Base-by-base conservation (phyloP, 1,140 invertebrate species). In the Drosophila pachea region DNA sequence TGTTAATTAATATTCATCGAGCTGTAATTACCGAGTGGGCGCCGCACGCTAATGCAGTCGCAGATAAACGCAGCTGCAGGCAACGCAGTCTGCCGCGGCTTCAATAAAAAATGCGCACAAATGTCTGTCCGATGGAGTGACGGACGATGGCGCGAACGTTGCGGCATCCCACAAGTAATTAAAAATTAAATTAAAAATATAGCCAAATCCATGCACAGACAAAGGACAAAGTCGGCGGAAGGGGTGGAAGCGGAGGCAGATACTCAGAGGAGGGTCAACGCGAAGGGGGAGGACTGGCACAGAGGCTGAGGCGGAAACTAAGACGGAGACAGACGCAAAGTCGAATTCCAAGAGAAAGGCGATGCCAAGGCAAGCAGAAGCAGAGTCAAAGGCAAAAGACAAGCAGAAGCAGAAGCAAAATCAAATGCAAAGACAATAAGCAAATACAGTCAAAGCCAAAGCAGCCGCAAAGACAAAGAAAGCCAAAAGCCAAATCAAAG, bases 1-100 rank as follows among this genome's bases (percentile, higher is more conserved):
- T 68, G 61, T 84, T 69, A 69, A 69, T 86, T 86, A 86, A 86
- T 86, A 86, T 86, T 86, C 81, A 86, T 86, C 79, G 79, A 73
- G 77, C 59, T 86, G 81, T 86, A 86, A 86, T 86, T 86, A 73
- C 71, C 54, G 62, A 73, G 9, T 35, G 22, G 22, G 22, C 22
- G 22, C 22, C 22, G 35, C 56, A 16, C 32, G 9, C 32, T 52
- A 55, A 50, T 49, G 50, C 56, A 71, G 16, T 33, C 32, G 14
- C 54, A 66, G 36, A 38, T 42, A 70, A 49, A 35, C 14, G 35
- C 64, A 60, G 38, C 42, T 43, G 56, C 45, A 55, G 12, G 42
- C 60, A 43, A n/a, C 45, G 40, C 36, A 49, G 43, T 48, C 7
- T 52, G 33, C 22, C 22, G 22, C 22, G 54, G 35, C 66, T 54